Conservation (phyloP, 2,888 invertebrate species). For the Anagyrus pseudococci region DNA sequence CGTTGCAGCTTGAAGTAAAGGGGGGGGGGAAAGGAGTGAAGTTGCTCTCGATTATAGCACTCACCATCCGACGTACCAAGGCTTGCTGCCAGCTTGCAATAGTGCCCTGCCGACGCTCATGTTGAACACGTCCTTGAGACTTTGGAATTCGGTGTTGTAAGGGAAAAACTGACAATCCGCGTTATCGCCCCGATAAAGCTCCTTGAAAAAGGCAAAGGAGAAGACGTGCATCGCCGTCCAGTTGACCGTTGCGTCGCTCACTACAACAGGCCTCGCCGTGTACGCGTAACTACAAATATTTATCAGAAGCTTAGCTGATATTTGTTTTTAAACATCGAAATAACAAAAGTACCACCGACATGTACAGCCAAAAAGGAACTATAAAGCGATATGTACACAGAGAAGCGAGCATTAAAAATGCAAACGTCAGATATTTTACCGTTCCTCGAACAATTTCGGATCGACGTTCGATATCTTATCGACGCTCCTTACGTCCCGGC, state of each 20-base stretch:
- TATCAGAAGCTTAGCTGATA: too few relatives aligned
- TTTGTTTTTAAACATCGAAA: too few relatives aligned
- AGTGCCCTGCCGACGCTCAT: conserved; percentile 78
- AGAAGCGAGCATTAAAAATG: too few relatives aligned
- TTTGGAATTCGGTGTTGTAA: conserved; percentile 85
- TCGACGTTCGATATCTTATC: conserved; percentile 73
- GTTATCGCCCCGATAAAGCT: conserved; percentile 69
- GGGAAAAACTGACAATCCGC: conserved; percentile 91
- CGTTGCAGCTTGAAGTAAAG: not conserved
- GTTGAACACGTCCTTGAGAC: conserved; percentile 79
- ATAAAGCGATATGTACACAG: not conserved
- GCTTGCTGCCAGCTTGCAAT: conserved; percentile 66
- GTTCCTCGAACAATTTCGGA: conserved; percentile 73
- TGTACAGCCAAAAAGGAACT: not conserved
- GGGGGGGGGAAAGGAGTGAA: not conserved
- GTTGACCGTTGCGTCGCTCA: conserved; percentile 79
- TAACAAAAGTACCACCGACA: too few relatives aligned
- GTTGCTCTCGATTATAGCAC: too few relatives aligned
- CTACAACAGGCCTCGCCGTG: conserved; percentile 80
- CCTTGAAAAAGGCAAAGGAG: conserved; percentile 82
- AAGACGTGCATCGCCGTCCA: conserved; percentile 85
- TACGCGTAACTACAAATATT: conserved; percentile 71
- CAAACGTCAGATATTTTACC: too few relatives aligned
- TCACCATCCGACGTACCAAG: conserved; percentile 79
- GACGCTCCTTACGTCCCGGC: conserved; percentile 70